These are phyloP conservation scores for Pyrochroa serraticornis DNA, from an alignment of 2,888 invertebrate genomes.

Conservation along the genomic window DNA sequence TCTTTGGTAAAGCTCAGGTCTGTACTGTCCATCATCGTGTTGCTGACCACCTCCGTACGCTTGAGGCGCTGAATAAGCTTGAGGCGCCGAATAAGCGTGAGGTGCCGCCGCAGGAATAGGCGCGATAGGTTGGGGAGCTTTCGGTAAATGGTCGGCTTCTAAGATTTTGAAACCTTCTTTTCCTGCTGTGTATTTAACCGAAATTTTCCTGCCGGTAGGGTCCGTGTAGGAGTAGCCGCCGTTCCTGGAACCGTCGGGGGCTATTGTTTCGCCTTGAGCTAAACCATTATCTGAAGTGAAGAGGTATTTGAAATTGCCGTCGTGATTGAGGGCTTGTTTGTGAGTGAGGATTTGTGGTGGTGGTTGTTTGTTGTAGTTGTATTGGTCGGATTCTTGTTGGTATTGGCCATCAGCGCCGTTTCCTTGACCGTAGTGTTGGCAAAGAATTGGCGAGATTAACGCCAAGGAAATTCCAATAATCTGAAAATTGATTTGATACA, in stretches of 20 bases:
- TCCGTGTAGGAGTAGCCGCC: constrained; percentile 61
- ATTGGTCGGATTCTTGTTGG: constrained; percentile 28
- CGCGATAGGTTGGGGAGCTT: constrained; percentile 47
- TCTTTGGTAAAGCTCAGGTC: constrained; percentile 44
- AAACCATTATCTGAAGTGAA: constrained; percentile 74
- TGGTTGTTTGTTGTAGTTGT: constrained; percentile 48
- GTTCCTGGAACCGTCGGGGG: constrained; percentile 70
- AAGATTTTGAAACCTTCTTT: constrained; percentile 61
- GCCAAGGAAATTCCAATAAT: constrained; percentile 34
- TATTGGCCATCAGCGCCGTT: constrained; percentile 22
- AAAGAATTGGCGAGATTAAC: constrained; percentile 35
- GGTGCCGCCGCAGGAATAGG: constrained; percentile 38
- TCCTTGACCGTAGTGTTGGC: constrained; percentile 34
- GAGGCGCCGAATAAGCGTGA: constrained; percentile 33
- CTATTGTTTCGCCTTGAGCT: constrained; percentile 71
- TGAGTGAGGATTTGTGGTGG: constrained; percentile 65
- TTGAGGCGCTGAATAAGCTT: constrained; percentile 32
- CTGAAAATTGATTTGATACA: constrained; percentile 21
- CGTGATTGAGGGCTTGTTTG: constrained; percentile 68
- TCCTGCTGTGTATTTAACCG: constrained; percentile 63
- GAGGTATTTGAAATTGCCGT: constrained; percentile 71
- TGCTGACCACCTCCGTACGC: constrained; percentile 25
- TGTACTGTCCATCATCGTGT: constrained; percentile 49
- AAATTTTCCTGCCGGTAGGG: constrained; percentile 69
- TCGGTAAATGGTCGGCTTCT: constrained; percentile 59